Conservation (phyloP, 2,797 vertebrate genomes). For the Chaetophractus vellerosus region DNA sequence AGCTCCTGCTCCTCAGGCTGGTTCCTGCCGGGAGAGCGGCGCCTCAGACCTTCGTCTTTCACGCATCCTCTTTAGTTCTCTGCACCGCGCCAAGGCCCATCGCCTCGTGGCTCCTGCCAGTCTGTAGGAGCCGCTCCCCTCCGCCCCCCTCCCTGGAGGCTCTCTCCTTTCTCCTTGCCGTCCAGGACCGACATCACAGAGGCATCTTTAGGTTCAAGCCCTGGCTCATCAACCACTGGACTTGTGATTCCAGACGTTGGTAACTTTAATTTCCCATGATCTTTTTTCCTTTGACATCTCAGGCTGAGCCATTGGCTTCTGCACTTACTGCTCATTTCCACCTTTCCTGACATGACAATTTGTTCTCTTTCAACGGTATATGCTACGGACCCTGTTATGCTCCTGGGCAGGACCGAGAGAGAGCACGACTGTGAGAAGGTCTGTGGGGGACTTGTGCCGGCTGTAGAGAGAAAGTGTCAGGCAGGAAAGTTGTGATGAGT, state of each 20-base stretch:
- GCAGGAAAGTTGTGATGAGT: background rate
- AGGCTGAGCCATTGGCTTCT: background rate
- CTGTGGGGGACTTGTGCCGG: too few relatives aligned
- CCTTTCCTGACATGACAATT: background rate
- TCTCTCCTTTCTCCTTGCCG: background rate
- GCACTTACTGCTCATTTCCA: background rate
- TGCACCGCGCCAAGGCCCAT: background rate
- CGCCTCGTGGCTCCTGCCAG: too few relatives aligned
- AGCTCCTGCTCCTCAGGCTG: background rate
- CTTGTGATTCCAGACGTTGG: background rate
- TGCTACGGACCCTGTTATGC: background rate
- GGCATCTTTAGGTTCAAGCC: background rate
- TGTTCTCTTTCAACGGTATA: background rate
- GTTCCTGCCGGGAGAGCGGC: background rate
- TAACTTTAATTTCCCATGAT: background rate
- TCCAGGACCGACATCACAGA: constrained; percentile 21
- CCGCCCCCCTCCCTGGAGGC: background rate
- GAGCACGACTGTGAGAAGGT: background rate
- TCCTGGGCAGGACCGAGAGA: background rate
- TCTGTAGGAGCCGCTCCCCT: too few relatives aligned
- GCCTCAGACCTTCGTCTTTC: background rate
- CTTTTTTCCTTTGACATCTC: background rate
- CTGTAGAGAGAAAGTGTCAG: background rate
- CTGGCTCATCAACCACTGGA: background rate
- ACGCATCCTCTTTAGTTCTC: background rate